phyloP scores from a whole-genome alignment of 2,113 vertebrate genomes.

The Cyphomyrus plagiostoma region DNA sequence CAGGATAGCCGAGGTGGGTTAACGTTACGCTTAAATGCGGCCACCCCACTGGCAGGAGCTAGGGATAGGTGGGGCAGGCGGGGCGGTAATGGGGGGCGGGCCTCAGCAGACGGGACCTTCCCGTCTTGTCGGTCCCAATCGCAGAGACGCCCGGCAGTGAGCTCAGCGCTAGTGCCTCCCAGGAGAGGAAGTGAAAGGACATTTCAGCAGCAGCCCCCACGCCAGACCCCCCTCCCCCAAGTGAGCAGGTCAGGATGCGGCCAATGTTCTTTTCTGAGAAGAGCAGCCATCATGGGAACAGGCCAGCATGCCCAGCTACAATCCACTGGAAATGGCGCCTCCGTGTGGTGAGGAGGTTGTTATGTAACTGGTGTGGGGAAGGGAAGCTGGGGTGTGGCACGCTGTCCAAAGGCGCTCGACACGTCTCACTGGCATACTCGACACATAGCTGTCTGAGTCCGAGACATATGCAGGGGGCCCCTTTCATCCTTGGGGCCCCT shows the following conservation, averaged over 20 bases:
- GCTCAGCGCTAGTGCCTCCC: neutral
- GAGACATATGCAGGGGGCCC: neutral
- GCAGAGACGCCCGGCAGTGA: neutral
- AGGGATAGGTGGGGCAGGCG: neutral
- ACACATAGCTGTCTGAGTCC: neutral
- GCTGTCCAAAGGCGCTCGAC: neutral
- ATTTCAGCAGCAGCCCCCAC: slow-evolving; percentile 8
- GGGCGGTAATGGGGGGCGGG: neutral
- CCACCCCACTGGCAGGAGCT: neutral
- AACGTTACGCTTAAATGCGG: neutral
- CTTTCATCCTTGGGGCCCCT: neutral
- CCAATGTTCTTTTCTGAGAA: slow-evolving; percentile 12
- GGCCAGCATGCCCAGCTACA: slow-evolving; percentile 48
- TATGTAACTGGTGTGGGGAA: slow-evolving; percentile 31
- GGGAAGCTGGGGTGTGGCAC: slow-evolving; percentile 24
- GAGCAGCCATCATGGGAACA: slow-evolving; percentile 29
- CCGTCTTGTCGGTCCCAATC: neutral
- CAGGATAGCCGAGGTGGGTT: neutral
- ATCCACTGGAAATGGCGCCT: slow-evolving; percentile 43
- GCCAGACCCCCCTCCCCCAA: neutral
- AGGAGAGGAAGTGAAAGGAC: slow-evolving; percentile 18
- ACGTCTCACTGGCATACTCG: neutral
- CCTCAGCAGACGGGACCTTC: neutral
- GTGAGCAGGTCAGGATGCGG: slow-evolving; percentile 2
- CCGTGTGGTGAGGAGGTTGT: neutral